Conservation (phyloP, 1,140 invertebrate species). For the Hycleus cichorii region DNA sequence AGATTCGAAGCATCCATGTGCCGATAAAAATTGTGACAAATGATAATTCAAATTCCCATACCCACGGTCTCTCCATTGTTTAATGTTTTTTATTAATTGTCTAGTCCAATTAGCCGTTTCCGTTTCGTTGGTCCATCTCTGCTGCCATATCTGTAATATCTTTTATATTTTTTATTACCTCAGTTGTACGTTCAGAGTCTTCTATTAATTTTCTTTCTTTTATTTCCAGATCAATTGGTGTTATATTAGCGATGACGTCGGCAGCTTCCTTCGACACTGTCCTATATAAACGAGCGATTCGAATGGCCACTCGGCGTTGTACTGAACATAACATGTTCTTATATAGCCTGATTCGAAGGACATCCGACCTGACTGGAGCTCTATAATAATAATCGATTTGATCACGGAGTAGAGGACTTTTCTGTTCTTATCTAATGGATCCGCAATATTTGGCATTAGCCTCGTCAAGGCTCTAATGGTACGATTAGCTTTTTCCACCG, state of each 20-base stretch:
- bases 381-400: conserved; percentile 26
- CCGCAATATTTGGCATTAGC: conserved; percentile 28
- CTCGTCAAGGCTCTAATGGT: conserved; percentile 14
- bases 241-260: background rate
- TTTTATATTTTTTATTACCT: background rate
- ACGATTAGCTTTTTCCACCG: conserved; percentile 12
- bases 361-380: conserved; percentile 11
- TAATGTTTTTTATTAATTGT: conserved; percentile 5
- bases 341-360: background rate
- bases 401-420: conserved; percentile 21
- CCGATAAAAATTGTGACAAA: conserved; percentile 11
- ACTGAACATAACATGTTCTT: background rate
- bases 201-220: background rate
- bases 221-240: conserved; percentile 6
- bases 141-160: conserved; percentile 8
- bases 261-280: conserved; percentile 8
- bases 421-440: conserved; percentile 19
- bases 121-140: background rate
- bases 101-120: conserved; percentile 8
- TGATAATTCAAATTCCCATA: background rate
- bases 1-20: conserved; percentile 13
- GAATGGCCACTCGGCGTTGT: background rate
- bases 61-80: background rate
- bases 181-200: background rate
- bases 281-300: conserved; percentile 2